Percentiles rank a stretch among this genome's conserved stretches.
Conservation (phyloP, 2,888 invertebrate species). For the Tridacna gigas region DNA sequence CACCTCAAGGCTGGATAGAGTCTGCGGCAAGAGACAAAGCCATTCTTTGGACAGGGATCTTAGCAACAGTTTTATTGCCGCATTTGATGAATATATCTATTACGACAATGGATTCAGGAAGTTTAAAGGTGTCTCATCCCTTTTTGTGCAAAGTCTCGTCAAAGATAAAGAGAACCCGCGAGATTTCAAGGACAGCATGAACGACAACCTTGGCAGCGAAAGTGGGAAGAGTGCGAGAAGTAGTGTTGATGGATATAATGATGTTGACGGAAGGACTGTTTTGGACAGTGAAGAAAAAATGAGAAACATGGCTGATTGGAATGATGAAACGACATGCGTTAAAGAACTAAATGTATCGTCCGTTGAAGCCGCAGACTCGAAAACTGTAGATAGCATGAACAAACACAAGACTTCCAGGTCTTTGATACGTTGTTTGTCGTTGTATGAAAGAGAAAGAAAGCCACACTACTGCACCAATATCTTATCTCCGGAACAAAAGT, state of each 20-base stretch:
- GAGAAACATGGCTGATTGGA: background rate
- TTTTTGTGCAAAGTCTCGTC: background rate
- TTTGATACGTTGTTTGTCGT: constrained; percentile 34
- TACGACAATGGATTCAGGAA: constrained; percentile 11
- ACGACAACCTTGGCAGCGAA: background rate
- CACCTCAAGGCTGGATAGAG: background rate
- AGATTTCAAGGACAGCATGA: background rate
- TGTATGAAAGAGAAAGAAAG: constrained; percentile 44
- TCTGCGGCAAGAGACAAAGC: background rate
- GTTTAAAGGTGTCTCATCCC: constrained; percentile 12
- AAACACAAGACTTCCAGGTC: background rate
- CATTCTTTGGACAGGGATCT: constrained; percentile 1
- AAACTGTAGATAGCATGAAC: background rate
- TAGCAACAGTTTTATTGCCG: background rate
- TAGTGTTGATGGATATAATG: background rate
- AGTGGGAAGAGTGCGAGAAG: background rate
- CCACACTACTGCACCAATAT: constrained; percentile 47
- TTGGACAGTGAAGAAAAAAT: background rate
- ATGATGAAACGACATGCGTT: background rate
- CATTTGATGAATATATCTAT: constrained; percentile 12
- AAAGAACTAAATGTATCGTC: background rate
- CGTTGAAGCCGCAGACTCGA: no score
- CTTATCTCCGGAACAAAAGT: background rate
- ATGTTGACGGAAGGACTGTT: background rate
- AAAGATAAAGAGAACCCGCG: background rate